phyloP scores from a whole-genome alignment of 2,888 invertebrate species.

The Boloria selene region DNA sequence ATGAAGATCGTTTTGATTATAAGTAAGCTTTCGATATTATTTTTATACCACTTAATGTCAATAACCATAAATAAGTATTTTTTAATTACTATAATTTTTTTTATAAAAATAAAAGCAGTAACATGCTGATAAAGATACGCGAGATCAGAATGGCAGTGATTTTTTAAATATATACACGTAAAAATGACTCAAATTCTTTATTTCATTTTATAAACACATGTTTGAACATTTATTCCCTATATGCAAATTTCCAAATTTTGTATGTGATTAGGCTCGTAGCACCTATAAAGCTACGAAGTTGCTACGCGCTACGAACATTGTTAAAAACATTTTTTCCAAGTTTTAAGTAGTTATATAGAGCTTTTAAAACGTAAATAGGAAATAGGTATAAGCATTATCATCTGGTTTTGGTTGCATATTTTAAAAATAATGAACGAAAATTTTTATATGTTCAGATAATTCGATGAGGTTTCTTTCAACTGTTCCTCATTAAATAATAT shows the following conservation, averaged over 20 bases:
- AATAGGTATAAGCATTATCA: not conserved
- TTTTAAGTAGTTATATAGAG: not conserved
- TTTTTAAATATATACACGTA: not conserved
- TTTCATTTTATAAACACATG: not conserved
- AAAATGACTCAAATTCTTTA: not conserved
- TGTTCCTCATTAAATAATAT: too few species aligned
- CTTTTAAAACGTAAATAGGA: not conserved
- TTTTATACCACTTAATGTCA: too few species aligned
- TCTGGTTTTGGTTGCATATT: not conserved
- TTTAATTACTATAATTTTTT: too few species aligned
- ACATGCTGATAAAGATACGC: too few species aligned
- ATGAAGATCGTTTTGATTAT: too few species aligned
- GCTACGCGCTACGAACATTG: constrained; percentile 65
- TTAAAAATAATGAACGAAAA: too few species aligned
- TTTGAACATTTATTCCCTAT: constrained; percentile 8
- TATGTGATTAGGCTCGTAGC: constrained; percentile 57
- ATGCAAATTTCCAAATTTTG: constrained; percentile 39
- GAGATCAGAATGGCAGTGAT: too few species aligned
- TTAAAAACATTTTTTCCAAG: constrained; percentile 17
- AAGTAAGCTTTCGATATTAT: too few species aligned
- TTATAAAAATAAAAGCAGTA: too few species aligned
- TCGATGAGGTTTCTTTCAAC: too few species aligned
- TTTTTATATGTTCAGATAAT: too few species aligned
- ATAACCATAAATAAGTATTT: too few species aligned
- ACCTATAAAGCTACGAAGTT: constrained; percentile 56